Conservation (phyloP, 2,888 invertebrate species). For the Sesamia inferens region DNA sequence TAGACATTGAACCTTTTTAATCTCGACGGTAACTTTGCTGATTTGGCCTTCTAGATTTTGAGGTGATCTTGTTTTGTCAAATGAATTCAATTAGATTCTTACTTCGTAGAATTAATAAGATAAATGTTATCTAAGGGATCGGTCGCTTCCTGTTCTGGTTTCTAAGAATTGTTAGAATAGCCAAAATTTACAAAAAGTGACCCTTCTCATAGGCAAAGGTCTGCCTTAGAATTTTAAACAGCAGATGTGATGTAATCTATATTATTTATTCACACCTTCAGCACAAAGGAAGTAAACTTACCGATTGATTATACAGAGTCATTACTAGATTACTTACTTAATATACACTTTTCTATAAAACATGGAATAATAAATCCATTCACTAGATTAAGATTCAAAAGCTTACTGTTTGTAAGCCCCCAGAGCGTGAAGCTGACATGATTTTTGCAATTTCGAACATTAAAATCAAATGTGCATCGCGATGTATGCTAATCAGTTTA, state of each 20-base stretch:
- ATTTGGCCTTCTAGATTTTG: background rate
- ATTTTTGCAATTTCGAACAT: conserved; percentile 62
- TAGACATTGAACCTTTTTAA: too few relatives aligned
- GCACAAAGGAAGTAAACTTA: conserved; percentile 7
- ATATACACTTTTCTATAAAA: conserved; percentile 37
- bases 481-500: conserved; percentile 67
- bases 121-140: conserved; percentile 21
- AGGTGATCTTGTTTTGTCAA: background rate
- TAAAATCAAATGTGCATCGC: conserved; percentile 61
- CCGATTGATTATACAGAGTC: conserved; percentile 18
- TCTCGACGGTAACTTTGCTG: too few relatives aligned
- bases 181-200: conserved; percentile 27
- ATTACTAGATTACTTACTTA: conserved; percentile 21
- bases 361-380: conserved; percentile 57
- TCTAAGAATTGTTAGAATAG: conserved; percentile 29
- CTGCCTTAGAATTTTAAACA: conserved; percentile 27
- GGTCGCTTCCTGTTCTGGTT: conserved; percentile 24
- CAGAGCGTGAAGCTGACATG: conserved; percentile 59
- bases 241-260: conserved; percentile 8
- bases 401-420: conserved; percentile 58
- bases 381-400: conserved; percentile 66
- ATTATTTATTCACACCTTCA: conserved; percentile 3
- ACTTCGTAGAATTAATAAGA: background rate
- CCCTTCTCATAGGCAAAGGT: conserved; percentile 3
- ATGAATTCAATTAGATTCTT: background rate